Conservation (phyloP, 2,888 invertebrate species). For the Dryomyza anilis region DNA sequence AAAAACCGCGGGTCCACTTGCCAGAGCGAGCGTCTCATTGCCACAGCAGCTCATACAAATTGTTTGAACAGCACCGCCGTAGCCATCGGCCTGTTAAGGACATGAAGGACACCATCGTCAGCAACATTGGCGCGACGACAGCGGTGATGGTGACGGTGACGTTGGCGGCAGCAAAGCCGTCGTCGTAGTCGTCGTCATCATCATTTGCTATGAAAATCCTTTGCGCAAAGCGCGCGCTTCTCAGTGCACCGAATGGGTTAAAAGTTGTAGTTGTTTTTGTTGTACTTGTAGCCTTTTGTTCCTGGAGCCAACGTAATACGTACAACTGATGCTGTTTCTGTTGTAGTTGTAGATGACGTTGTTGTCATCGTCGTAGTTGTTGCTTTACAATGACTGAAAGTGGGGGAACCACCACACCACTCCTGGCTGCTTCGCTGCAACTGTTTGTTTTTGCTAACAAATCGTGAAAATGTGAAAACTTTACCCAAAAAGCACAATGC, state of each 20-base stretch:
- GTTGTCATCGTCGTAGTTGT: neutral
- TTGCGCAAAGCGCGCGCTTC: neutral
- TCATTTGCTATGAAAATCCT: neutral
- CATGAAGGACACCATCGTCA: neutral
- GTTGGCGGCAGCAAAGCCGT: constrained; percentile 15
- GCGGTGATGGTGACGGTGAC: neutral
- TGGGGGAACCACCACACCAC: neutral
- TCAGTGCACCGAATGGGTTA: constrained; percentile 5
- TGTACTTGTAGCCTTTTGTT: neutral
- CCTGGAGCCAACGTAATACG: neutral
- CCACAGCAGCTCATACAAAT: neutral
- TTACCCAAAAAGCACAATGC: neutral
- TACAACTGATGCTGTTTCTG: neutral
- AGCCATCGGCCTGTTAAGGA: neutral
- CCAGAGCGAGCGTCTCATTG: neutral
- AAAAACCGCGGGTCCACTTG: neutral
- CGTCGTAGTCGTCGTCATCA: neutral
- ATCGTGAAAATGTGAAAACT: neutral
- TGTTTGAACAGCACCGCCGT: too few relatives aligned
- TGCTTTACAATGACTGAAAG: neutral
- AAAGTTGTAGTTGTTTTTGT: neutral
- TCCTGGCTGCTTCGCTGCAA: neutral
- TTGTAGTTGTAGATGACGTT: neutral
- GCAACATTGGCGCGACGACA: neutral
- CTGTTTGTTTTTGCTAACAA: neutral